Base-by-base conservation (phyloP, 2,113 vertebrate species). In the Prietella phreatophila region DNA sequence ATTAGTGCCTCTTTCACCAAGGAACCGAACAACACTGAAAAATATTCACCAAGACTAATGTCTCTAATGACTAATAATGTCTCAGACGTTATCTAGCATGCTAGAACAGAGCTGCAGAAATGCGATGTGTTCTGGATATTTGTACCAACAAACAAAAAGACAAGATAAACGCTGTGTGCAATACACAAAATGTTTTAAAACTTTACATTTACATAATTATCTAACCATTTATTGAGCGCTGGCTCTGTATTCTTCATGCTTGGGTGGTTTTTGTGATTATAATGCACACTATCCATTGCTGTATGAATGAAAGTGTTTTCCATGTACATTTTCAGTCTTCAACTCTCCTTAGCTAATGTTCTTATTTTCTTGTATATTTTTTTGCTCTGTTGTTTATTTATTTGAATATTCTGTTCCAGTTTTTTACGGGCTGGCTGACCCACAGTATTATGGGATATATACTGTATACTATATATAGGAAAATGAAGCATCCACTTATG, bases 141-240 rank as follows among this genome's bases (percentile, higher is more conserved):
- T 75, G 39, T 75, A 33, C 69, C 69, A 73, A 39, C 69, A 73
- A 73, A 73, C 36, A 42, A 39, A 42, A 73, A 73, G 69, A 73
- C 69, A 73, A 73, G 69, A 73, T 22, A 73, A 69, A 73, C 20
- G 3, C 39, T 5, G 39, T 1, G 39, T 25, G 39, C 71, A 75
- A 42, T 11, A 47, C 39, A 47, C 20, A 75, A 75, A 75, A 22
- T 71, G 30, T 15, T 33, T 69, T 69, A 27, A 36, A 6, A 17
- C 3, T 71, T 71, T 47, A 47, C 42, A 71, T 75, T 47, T 47
- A 25, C 71, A 75, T 42, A 42, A 75, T 75, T 75, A 75, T 75
- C 39, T 47, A 75, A 75, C 39, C 39, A 25, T 75, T 47, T 75
- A 75, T 47, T 75, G 71, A 75, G 20, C 4, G 10, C 20, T 1